Evolutionary conservation across 2,888 invertebrate species (phyloP).

Genomic region (Onchidella celtica): DNA sequence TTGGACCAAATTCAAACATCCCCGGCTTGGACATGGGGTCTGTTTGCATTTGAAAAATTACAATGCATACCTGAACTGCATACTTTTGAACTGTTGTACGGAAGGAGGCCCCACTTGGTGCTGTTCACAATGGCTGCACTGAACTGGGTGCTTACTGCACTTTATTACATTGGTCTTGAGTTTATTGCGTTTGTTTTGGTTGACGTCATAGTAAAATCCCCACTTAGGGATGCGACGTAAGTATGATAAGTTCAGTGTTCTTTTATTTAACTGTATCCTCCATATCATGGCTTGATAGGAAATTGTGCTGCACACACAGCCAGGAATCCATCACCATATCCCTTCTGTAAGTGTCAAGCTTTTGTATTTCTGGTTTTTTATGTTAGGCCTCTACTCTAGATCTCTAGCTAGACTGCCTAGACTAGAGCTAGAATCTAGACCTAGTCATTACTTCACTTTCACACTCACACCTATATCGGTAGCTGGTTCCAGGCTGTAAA

Average conservation of each 20-base stretch:
- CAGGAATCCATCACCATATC: too few species aligned
- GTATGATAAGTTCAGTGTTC: constrained; percentile 32
- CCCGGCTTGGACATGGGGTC: background rate
- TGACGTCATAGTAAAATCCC: constrained; percentile 68
- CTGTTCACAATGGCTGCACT: constrained; percentile 14
- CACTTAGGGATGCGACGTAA: constrained; percentile 69
- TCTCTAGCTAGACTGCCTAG: too few species aligned
- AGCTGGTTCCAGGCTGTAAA: too few species aligned
- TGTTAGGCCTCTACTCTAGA: too few species aligned
- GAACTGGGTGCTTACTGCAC: constrained; percentile 50
- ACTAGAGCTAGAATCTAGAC: too few species aligned
- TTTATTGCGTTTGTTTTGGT: constrained; percentile 68
- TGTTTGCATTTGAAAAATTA: background rate
- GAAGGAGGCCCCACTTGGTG: too few species aligned
- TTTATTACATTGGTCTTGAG: constrained; percentile 63
- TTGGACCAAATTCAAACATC: constrained; percentile 44
- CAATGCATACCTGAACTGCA: background rate
- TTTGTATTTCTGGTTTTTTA: too few species aligned
- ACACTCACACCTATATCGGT: too few species aligned
- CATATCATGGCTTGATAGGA: background rate
- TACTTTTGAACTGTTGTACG: background rate
- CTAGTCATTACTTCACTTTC: too few species aligned
- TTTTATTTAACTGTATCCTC: background rate
- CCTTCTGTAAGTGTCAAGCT: too few species aligned
- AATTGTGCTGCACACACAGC: background rate